Percentiles rank a stretch among this genome's conserved stretches.
Conservation (phyloP, 2,888 invertebrate genomes). For the Trissolcus brochymenae region DNA sequence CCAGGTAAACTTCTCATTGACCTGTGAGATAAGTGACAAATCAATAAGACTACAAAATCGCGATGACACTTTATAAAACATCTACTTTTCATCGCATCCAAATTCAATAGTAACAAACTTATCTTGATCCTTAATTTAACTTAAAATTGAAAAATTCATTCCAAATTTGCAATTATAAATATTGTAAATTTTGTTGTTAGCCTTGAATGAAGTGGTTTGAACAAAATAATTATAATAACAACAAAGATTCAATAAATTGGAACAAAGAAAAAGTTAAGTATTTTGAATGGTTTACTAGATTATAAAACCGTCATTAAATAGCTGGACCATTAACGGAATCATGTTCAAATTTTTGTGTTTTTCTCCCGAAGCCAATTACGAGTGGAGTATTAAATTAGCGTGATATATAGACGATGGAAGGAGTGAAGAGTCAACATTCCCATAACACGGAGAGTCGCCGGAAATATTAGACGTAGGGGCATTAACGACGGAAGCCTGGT, state of each 20-base stretch:
- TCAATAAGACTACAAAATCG: conserved; percentile 17
- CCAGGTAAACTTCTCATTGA: conserved; percentile 44
- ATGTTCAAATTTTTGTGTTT: conserved; percentile 24
- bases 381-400: conserved; percentile 42
- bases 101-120: too few species aligned
- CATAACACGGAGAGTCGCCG: conserved; percentile 56
- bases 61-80: conserved; percentile 14
- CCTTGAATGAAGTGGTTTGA: too few species aligned
- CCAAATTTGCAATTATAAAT: too few species aligned
- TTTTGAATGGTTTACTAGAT: conserved; percentile 15
- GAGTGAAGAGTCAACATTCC: conserved; percentile 48
- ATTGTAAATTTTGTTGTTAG: too few species aligned
- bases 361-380: conserved; percentile 22
- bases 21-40: conserved; percentile 32
- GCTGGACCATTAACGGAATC: conserved; percentile 35
- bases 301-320: conserved; percentile 17
- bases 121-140: too few species aligned
- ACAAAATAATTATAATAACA: too few species aligned
- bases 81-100: neutral
- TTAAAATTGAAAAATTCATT: too few species aligned
- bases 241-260: too few species aligned
- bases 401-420: conserved; percentile 37
- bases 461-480: conserved; percentile 66
- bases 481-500: conserved; percentile 62
- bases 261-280: neutral